These are phyloP conservation scores for Amphipoea oculea DNA, from an alignment of 2,888 invertebrate genomes.

Conservation along the genomic window DNA sequence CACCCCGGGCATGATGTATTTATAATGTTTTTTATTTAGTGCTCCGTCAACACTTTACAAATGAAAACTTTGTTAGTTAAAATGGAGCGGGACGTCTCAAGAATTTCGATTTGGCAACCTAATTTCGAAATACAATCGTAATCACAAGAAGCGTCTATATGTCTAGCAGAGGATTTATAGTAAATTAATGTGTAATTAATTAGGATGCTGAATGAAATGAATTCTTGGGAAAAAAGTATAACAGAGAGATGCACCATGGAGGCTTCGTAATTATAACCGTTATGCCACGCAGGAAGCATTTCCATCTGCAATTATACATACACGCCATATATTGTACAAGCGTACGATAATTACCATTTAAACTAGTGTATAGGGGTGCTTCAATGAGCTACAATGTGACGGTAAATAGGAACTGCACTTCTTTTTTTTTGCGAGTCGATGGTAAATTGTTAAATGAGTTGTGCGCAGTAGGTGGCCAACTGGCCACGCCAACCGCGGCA, in stretches of 20 bases:
- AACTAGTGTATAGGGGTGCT: not conserved
- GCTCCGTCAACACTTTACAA: not conserved
- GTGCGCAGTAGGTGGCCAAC: too few relatives aligned
- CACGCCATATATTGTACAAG: not conserved
- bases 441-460: not conserved
- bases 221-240: not conserved
- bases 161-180: not conserved
- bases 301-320: not conserved
- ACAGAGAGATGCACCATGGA: too few relatives aligned
- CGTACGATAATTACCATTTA: not conserved
- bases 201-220: too few relatives aligned
- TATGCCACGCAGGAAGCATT: not conserved
- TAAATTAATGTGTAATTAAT: not conserved
- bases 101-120: not conserved
- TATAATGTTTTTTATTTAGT: constrained; percentile 35
- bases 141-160: too few relatives aligned
- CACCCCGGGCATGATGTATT: constrained; percentile 28
- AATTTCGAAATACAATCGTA: not conserved
- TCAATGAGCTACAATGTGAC: not conserved
- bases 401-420: not conserved
- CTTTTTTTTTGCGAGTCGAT: not conserved
- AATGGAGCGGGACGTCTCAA: not conserved
- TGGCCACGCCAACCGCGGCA: not conserved
- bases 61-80: not conserved
- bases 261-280: not conserved